Conservation (phyloP, 2,888 invertebrate species). For the Eristalis pertinax region DNA sequence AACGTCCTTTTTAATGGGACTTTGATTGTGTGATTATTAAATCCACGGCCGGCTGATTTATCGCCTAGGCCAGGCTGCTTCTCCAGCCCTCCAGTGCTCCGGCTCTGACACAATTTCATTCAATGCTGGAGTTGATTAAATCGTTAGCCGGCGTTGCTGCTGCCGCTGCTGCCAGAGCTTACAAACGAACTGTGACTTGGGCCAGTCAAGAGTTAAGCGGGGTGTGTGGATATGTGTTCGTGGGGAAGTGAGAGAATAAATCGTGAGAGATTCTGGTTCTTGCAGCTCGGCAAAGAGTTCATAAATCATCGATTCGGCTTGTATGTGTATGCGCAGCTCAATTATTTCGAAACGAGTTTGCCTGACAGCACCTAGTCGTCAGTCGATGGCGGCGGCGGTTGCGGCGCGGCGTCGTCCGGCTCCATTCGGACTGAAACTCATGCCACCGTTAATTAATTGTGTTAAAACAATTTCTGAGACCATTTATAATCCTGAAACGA, state of each 20-base stretch:
- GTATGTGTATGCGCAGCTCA: slow-evolving; percentile 31
- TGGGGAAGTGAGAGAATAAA: slow-evolving; percentile 58
- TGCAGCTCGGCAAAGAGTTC: slow-evolving; percentile 35
- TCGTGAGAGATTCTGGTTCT: slow-evolving; percentile 66
- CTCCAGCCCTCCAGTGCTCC: not conserved
- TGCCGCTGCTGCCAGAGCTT: not conserved
- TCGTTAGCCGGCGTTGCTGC: slow-evolving; percentile 41
- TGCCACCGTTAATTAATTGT: slow-evolving; percentile 71
- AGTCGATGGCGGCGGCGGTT: not conserved
- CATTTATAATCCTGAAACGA: slow-evolving; percentile 62
- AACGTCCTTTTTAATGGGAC: slow-evolving; percentile 63
- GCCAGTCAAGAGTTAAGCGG: not conserved
- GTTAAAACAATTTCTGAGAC: slow-evolving; percentile 67
- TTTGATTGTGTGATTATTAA: slow-evolving; percentile 67
- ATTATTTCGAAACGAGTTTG: slow-evolving; percentile 59
- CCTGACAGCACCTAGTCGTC: slow-evolving; percentile 5
- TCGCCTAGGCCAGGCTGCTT: not conserved
- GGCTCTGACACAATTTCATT: slow-evolving; percentile 66
- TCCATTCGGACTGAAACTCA: slow-evolving; percentile 6
- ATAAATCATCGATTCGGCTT: slow-evolving; percentile 61
- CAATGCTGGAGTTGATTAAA: slow-evolving; percentile 66
- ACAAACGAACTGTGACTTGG: slow-evolving; percentile 41
- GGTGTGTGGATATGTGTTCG: not conserved
- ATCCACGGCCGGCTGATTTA: slow-evolving; percentile 58
- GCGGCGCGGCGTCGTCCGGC: not conserved